Conservation (phyloP, 2,797 vertebrate genomes). For the Falco berigora region DNA sequence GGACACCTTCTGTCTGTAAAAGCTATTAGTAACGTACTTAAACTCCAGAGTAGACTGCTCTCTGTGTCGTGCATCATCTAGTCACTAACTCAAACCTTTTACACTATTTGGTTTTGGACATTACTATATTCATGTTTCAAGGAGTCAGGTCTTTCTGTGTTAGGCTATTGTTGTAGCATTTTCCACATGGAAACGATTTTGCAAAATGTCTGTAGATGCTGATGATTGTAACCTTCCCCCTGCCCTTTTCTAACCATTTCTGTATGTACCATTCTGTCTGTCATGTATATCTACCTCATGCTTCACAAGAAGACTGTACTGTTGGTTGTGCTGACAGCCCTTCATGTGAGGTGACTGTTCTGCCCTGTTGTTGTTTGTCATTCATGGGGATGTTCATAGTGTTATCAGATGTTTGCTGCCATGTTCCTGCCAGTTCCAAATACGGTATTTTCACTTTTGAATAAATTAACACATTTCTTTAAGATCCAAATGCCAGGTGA, state of each 20-base stretch:
- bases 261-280: slow-evolving; percentile 44
- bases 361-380: slow-evolving; percentile 55
- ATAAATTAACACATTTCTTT: slow-evolving; percentile 11
- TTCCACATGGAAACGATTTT: slow-evolving; percentile 37
- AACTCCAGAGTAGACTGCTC: slow-evolving; percentile 5
- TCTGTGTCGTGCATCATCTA: background rate
- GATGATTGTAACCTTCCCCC: slow-evolving; percentile 63
- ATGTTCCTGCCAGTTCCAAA: slow-evolving; percentile 49
- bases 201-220: slow-evolving; percentile 52
- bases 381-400: slow-evolving; percentile 57
- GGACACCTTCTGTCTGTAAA: slow-evolving; percentile 30
- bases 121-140: background rate
- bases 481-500: slow-evolving; percentile 37
- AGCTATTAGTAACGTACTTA: slow-evolving; percentile 16
- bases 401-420: slow-evolving; percentile 29
- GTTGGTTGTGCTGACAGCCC: slow-evolving; percentile 70
- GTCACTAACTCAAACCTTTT: slow-evolving; percentile 8
- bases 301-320: slow-evolving; percentile 72
- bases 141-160: slow-evolving; percentile 37
- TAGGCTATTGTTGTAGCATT: slow-evolving; percentile 46
- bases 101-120: slow-evolving; percentile 1
- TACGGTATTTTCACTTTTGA: slow-evolving; percentile 41
- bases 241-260: slow-evolving; percentile 44
- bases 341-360: slow-evolving; percentile 57
- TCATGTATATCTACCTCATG: slow-evolving; percentile 82